Conservation (phyloP, 1,140 invertebrate species). For the Wasmannia auropunctata region DNA sequence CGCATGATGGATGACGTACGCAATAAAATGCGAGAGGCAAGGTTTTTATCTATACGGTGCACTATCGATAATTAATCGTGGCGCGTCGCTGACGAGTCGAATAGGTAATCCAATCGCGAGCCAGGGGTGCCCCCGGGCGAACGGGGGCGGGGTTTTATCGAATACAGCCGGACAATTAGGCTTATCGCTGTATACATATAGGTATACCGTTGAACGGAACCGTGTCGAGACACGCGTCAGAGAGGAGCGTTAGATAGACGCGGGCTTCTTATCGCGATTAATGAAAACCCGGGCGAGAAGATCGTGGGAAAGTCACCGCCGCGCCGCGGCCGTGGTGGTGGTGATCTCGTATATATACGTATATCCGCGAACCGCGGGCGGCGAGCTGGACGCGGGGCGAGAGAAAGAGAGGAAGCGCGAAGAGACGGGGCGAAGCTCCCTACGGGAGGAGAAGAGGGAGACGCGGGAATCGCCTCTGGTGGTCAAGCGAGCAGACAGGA, state of each 20-base stretch:
- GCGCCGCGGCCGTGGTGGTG: too few species aligned
- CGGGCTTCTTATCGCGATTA: constrained; percentile 19
- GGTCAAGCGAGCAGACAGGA: constrained; percentile 68
- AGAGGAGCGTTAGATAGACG: not conserved
- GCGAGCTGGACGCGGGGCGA: constrained; percentile 13
- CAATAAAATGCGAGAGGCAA: not conserved
- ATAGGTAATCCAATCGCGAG: not conserved
- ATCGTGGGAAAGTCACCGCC: constrained; percentile 72
- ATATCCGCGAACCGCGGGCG: constrained; percentile 32
- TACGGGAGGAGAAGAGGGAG: not conserved
- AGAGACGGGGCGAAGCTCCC: too few species aligned
- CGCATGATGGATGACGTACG: constrained; percentile 15
- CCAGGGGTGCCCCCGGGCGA: not conserved
- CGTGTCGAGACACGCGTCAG: not conserved
- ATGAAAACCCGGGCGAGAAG: constrained; percentile 51
- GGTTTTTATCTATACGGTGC: not conserved
- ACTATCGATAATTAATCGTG: constrained; percentile 12
- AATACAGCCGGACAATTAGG: not conserved
- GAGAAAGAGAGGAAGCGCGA: constrained; percentile 34
- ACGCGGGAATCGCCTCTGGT: constrained; percentile 68
- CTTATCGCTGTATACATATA: not conserved
- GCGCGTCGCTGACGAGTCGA: not conserved
- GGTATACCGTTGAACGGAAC: not conserved
- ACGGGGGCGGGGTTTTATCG: not conserved
- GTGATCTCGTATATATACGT: constrained; percentile 68